Percentiles rank a stretch among this genome's conserved stretches.
phyloP scores from a whole-genome alignment of 2,797 vertebrate species.

The Cichlasoma orientale region DNA sequence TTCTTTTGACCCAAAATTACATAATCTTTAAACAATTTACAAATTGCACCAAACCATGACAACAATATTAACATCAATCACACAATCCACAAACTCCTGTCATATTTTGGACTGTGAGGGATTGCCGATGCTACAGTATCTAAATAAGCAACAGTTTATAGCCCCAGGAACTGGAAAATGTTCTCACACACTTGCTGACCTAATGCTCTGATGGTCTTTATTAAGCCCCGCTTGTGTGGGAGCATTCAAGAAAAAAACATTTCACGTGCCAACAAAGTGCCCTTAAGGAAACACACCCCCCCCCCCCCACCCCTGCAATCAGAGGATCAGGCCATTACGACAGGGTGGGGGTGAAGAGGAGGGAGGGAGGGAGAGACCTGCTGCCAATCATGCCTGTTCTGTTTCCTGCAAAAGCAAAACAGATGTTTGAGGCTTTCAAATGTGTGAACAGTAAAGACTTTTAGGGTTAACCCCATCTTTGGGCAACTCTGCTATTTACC shows the following conservation, averaged over 20 bases:
- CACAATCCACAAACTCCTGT: not conserved
- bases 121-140: conserved; percentile 16
- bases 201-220: conserved; percentile 36
- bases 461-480: not conserved
- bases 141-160: conserved; percentile 27
- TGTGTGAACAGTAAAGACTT: conserved; percentile 31
- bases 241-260: conserved; percentile 38
- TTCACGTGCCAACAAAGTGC: conserved; percentile 29
- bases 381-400: conserved; percentile 44
- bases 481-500: not conserved
- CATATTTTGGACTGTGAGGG: not conserved
- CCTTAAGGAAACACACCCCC: conserved; percentile 36
- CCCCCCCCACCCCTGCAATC: conserved; percentile 26
- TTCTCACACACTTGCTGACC: conserved; percentile 48
- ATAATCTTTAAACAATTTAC: conserved; percentile 13
- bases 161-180: conserved; percentile 24
- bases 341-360: not conserved
- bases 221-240: conserved; percentile 34
- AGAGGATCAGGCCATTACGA: conserved; percentile 61
- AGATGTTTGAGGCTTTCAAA: conserved; percentile 55
- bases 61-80: conserved; percentile 27
- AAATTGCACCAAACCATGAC: conserved; percentile 12
- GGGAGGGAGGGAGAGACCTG: not conserved
- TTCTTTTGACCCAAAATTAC: conserved; percentile 2
- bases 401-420: conserved; percentile 55